Evolutionary conservation across 2,888 invertebrate species (phyloP).

Genomic region (Chorisops tibialis): DNA sequence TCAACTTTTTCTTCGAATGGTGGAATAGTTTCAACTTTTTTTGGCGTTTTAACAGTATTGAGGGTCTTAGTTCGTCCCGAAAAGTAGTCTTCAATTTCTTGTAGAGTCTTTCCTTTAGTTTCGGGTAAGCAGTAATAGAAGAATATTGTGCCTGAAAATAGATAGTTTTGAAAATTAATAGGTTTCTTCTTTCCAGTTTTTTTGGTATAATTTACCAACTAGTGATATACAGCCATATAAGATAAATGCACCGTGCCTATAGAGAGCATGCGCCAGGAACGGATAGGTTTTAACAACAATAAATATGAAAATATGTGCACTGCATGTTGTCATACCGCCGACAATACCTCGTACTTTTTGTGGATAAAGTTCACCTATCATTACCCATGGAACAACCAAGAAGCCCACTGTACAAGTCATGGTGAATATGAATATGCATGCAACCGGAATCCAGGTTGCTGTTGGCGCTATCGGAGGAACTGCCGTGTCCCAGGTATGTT

Average conservation of each 20-base stretch:
- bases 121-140: constrained; percentile 65
- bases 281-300: constrained; percentile 68
- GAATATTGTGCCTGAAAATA: constrained; percentile 56
- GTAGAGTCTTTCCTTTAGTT: constrained; percentile 64
- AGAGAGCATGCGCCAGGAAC: constrained; percentile 53
- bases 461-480: constrained; percentile 44
- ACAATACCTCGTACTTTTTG: constrained; percentile 65
- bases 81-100: constrained; percentile 70
- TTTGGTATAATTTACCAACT: constrained; percentile 50
- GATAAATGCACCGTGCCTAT: constrained; percentile 61
- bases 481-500: constrained; percentile 55
- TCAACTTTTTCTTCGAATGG: neutral
- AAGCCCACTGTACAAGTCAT: constrained; percentile 64
- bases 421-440: constrained; percentile 60
- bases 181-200: neutral
- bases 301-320: constrained; percentile 63
- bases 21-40: neutral
- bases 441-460: constrained; percentile 62
- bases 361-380: constrained; percentile 73
- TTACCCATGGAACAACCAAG: constrained; percentile 68
- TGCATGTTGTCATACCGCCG: constrained; percentile 65
- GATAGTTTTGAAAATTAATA: constrained; percentile 10
- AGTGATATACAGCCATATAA: constrained; percentile 62
- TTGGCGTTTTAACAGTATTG: constrained; percentile 44
- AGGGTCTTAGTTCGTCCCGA: constrained; percentile 60